Evolutionary conservation across 2,888 invertebrate genomes (phyloP).

Genomic region (Steinernema carpocapsae): DNA sequence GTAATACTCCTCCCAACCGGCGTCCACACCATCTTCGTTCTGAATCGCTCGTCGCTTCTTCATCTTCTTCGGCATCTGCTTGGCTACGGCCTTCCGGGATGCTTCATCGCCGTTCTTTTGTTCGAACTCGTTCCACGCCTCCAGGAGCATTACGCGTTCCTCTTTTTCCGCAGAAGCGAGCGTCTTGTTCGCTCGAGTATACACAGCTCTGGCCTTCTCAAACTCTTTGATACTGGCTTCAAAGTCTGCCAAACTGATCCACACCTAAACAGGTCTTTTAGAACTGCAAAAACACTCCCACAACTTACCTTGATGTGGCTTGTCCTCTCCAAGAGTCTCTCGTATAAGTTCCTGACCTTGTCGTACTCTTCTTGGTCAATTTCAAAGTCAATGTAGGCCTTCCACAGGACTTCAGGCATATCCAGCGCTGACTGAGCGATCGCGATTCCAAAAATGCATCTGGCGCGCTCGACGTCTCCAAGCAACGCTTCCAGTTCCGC

Average conservation of each 20-base stretch:
- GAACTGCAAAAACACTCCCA: not conserved
- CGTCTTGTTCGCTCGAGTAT: constrained; percentile 79
- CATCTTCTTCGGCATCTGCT: constrained; percentile 86
- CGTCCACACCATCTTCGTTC: constrained; percentile 89
- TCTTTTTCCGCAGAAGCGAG: constrained; percentile 79
- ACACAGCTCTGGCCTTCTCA: constrained; percentile 46
- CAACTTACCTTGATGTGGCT: constrained; percentile 86
- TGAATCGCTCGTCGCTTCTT: constrained; percentile 92
- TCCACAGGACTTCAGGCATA: constrained; percentile 97
- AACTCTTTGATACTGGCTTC: constrained; percentile 75
- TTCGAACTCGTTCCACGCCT: constrained; percentile 95
- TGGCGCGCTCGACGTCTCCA: constrained; percentile 88
- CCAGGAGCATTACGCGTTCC: constrained; percentile 86
- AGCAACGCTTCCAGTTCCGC: constrained; percentile 93
- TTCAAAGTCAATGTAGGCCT: constrained; percentile 98
- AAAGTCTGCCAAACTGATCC: constrained; percentile 97
- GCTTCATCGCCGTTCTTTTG: constrained; percentile 71
- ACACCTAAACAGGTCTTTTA: constrained; percentile 74
- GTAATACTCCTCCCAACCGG: constrained; percentile 94
- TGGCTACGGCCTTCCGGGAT: constrained; percentile 48
- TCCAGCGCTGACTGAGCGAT: constrained; percentile 88
- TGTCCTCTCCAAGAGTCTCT: constrained; percentile 87
- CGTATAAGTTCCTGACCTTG: constrained; percentile 86
- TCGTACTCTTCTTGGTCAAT: constrained; percentile 88
- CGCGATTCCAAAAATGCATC: constrained; percentile 92